phyloP scores from a whole-genome alignment of 2,797 vertebrate species.

The Phalanger gymnotis region DNA sequence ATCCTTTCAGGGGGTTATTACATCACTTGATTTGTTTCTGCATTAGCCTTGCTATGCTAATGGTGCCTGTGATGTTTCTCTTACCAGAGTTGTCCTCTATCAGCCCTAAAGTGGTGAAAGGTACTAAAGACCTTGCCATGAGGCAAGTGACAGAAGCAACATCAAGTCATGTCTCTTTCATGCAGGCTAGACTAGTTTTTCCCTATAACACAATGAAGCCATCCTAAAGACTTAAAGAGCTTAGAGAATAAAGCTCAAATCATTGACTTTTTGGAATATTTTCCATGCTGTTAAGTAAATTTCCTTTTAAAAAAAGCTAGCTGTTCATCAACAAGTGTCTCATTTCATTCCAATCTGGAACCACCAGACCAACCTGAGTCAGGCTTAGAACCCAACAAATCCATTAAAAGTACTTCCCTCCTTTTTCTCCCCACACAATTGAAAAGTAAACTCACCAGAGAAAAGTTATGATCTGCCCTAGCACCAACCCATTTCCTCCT shows the following conservation, averaged over 20 bases:
- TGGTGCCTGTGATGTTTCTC: not conserved
- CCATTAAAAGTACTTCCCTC: not conserved
- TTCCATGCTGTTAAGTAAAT: not conserved
- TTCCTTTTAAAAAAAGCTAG: not conserved
- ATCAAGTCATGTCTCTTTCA: not conserved
- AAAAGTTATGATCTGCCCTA: not conserved
- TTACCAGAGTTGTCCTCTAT: not conserved
- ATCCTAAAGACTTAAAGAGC: not conserved
- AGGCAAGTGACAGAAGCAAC: not conserved
- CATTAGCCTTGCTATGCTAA: not conserved
- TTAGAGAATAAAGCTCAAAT: not conserved
- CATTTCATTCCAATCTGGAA: not conserved
- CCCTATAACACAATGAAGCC: not conserved
- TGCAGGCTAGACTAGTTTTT: not conserved
- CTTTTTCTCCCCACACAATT: not conserved
- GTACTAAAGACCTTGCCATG: not conserved
- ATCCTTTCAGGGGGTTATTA: not conserved
- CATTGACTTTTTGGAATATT: not conserved
- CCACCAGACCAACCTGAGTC: not conserved
- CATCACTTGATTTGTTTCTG: not conserved
- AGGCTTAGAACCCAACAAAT: not conserved
- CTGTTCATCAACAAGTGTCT: not conserved
- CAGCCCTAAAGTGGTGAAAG: not conserved
- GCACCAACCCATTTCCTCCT: not conserved
- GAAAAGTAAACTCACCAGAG: not conserved